Base-by-base conservation (phyloP, 2,797 vertebrate species). In the Sebastiscus tertius region DNA sequence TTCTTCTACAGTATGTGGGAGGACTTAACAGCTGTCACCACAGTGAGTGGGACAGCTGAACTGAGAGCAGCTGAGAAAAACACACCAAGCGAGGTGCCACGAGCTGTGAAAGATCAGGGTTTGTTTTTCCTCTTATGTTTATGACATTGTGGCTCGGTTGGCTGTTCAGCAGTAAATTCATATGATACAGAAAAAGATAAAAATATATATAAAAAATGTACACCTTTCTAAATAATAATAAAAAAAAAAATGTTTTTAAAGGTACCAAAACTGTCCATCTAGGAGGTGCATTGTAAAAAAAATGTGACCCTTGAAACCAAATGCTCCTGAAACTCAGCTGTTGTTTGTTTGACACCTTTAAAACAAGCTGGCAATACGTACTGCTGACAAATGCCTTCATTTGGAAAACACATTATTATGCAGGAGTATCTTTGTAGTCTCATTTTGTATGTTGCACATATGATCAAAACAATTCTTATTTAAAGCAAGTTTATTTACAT, bases 401-500 rank as follows among this genome's bases (percentile, higher is more conserved):
- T 42, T 74, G 14, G 5, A 42, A 4, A 33, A 16, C 11, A 34
- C 14, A 27, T 1, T 18, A 24, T 34, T 6, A 26, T 4, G 27
- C 27, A 18, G 54, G 4, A 49, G 0, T 39, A 34, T 72, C 49
- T 66, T 8, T 24, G 4, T 11, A 67, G 42, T 42, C 14, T 8
- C 3, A 26, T 54, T 61, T 29, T 72, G 55, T 1, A 33, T 29
- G 1, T n/a, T 56, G 6, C 3, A 70, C 10, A 2, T 3, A 12
- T 58, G 49, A 70, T 29, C 34, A 54, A 71, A n/a, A 4, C 7
- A 10, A 16, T 33, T 34, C 0, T 52, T 73, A 24, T 68, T 74
- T 34, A 29, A 80, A 62, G 10, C 26, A 67, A 24, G n/a, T 84
- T 84, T 81, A 86, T 75, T 80, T 26, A 62, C 36, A 72, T 42